Base-by-base conservation (phyloP, 2,888 invertebrate species). In the Keiferia lycopersicella region DNA sequence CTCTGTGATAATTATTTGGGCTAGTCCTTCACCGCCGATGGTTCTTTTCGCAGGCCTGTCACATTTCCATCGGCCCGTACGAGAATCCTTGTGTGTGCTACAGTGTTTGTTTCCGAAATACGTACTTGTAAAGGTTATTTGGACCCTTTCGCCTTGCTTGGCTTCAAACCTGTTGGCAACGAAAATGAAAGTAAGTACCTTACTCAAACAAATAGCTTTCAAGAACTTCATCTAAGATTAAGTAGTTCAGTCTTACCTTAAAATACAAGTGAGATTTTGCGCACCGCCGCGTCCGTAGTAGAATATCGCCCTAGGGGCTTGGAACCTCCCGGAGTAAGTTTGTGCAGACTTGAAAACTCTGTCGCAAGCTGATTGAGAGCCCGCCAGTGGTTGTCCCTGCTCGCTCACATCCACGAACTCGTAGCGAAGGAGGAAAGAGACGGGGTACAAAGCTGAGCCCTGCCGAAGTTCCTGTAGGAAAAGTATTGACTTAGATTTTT, bases 231-330 rank as follows among this genome's bases (percentile, higher is more conserved):
- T 34, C 18, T 50, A 30, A 61, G 61, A 50, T 51, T 50, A 51
- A 61, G 38, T 45, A 34, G 50, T 14, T 61, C 14, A 51, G 41
- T 50, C 69, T 73, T 81, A 91, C 91, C 95, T 93, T 76, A 96
- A 93, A 68, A 94, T 92, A 81, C 96, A 96, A 66, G 94, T 95
- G 63, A 96, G 85, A 79, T 96, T 95, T 77, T 94, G 93, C 20
- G 95, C 93, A 0, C 96, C 97, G 14, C 96, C 97, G 72, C 96
- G 92, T 1, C 96, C 96, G 77, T 95, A 97, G 77, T 96, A 94
- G 86, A 97, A 96, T 63, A 96, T 96, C 72, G 96, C 96, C 73
- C 94, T 93, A 8, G 96, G 96, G 34, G 96, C 96, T 78, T 94
- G 93, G 80, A 96, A 95, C 73, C 93, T 89, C 16, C 95, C 94